These are phyloP conservation scores for Lymantria dispar DNA, from an alignment of 2,888 invertebrate species.

Conservation along the genomic window DNA sequence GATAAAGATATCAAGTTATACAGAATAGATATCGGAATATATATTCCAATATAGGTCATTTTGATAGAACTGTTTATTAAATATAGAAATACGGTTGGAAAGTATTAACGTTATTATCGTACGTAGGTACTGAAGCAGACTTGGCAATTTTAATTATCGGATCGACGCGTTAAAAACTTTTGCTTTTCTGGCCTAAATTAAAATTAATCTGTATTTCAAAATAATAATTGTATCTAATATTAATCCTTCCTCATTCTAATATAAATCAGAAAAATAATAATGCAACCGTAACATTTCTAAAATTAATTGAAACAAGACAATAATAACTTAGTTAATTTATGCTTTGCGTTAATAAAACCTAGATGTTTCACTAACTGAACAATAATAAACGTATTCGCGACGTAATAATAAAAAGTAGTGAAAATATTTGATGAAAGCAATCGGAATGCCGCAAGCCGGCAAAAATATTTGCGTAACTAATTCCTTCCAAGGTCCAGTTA, in stretches of 20 bases:
- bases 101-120: constrained; percentile 23
- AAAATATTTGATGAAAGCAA: constrained; percentile 33
- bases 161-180: constrained; percentile 25
- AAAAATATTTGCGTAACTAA: constrained; percentile 14
- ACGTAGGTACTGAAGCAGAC: constrained; percentile 38
- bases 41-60: constrained; percentile 6
- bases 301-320: no score
- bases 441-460: constrained; percentile 18
- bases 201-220: no score
- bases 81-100: constrained; percentile 14
- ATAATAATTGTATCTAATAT: no score
- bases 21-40: background rate
- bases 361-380: background rate
- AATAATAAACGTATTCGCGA: constrained; percentile 42
- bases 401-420: constrained; percentile 16
- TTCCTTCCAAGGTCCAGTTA: constrained; percentile 38
- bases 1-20: constrained; percentile 2
- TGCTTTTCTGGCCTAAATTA: constrained; percentile 22
- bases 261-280: no score
- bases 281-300: no score
- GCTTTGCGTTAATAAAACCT: no score
- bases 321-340: no score
- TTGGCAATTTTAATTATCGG: constrained; percentile 51
- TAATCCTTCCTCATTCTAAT: no score
- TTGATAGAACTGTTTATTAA: constrained; percentile 16